These are phyloP conservation scores for Subanguina moxae DNA, from an alignment of 1,140 invertebrate genomes.

Conservation along the genomic window DNA sequence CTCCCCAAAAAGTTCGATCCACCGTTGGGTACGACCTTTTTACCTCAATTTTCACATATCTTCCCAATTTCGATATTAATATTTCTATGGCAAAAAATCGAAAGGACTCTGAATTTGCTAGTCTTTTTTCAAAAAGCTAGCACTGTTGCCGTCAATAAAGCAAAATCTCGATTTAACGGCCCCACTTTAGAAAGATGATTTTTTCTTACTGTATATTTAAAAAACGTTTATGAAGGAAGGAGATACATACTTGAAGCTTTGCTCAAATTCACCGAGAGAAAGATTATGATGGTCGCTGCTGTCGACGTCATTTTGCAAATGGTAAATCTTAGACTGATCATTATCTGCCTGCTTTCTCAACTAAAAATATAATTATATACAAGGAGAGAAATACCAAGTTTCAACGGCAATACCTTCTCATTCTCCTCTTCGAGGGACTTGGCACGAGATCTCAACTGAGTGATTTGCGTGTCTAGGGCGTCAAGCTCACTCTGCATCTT, in stretches of 20 bases:
- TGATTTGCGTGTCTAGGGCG: neutral
- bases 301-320: neutral
- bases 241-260: neutral
- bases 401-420: too few species aligned
- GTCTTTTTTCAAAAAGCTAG: too few species aligned
- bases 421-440: neutral
- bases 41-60: neutral
- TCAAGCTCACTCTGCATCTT: neutral
- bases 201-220: neutral
- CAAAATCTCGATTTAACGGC: too few species aligned
- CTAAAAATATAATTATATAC: too few species aligned
- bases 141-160: too few species aligned
- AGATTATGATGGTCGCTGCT: neutral
- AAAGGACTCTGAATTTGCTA: too few species aligned
- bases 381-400: too few species aligned
- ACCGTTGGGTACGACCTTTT: neutral
- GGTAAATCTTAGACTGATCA: slow-evolving; percentile 1
- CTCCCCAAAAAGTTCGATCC: too few species aligned
- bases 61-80: too few species aligned
- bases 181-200: neutral
- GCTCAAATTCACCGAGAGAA: neutral
- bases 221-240: neutral
- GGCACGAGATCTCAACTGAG: neutral
- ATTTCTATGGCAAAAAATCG: too few species aligned
- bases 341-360: neutral